Evolutionary conservation across 2,888 invertebrate species (phyloP).

Genomic region (Theodoxus fluviatilis): DNA sequence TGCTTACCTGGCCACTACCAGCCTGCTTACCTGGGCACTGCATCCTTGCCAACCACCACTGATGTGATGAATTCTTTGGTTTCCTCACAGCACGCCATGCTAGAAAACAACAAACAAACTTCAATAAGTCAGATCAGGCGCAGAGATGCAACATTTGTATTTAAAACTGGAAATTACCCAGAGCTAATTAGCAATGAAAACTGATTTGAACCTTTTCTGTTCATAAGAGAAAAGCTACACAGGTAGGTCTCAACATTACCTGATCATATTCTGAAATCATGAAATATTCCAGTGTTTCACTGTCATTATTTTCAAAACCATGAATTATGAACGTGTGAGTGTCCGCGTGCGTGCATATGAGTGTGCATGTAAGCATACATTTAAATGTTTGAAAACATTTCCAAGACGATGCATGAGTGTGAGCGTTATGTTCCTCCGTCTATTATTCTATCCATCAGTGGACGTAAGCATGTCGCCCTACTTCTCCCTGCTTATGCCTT

Average conservation of each 20-base stretch:
- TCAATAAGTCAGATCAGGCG: neutral
- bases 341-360: neutral
- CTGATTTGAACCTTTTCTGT: neutral
- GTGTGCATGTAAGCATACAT: neutral
- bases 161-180: neutral
- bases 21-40: conserved; percentile 74
- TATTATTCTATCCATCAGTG: too few species aligned
- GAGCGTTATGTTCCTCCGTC: too few species aligned
- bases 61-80: conserved; percentile 86
- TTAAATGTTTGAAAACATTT: too few species aligned
- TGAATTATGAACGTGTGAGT: neutral
- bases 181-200: neutral
- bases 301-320: neutral
- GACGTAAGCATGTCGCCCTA: too few species aligned
- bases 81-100: conserved; percentile 83
- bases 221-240: neutral
- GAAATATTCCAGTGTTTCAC: neutral
- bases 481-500: too few species aligned
- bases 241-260: neutral
- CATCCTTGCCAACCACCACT: conserved; percentile 86
- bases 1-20: too few species aligned
- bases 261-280: neutral
- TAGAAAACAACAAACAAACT: conserved; percentile 60
- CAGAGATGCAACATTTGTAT: neutral
- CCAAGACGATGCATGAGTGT: too few species aligned